phyloP scores from a whole-genome alignment of 2,797 vertebrate species.

The Cuniculus paca region DNA sequence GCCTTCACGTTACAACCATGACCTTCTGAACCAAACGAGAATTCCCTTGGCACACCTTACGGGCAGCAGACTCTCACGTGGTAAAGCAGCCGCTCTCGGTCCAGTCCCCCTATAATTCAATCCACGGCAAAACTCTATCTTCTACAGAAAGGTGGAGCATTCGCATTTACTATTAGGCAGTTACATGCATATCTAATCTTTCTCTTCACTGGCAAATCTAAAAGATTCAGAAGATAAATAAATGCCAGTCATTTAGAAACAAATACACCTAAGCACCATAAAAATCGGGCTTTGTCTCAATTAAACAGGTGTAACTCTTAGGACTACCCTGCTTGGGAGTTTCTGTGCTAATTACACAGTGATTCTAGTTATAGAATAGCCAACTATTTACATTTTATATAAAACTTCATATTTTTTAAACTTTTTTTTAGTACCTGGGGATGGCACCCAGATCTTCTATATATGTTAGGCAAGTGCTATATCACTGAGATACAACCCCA shows the following conservation, averaged over 20 bases:
- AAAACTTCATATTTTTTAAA: neutral
- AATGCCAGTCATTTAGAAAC: neutral
- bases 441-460: neutral
- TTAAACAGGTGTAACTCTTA: neutral
- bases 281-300: neutral
- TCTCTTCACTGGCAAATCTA: slow-evolving; percentile 11
- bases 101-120: neutral
- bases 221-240: slow-evolving; percentile 7
- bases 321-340: neutral
- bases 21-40: neutral
- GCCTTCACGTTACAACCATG: neutral
- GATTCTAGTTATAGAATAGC: neutral
- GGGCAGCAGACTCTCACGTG: neutral
- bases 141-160: neutral
- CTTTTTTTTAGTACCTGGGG: neutral
- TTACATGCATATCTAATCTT: neutral
- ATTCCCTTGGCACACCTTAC: neutral
- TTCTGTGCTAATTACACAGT: neutral
- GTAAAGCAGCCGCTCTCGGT: neutral
- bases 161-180: neutral
- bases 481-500: neutral
- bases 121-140: neutral
- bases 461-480: neutral
- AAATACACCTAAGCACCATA: neutral
- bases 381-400: neutral